phyloP scores from a whole-genome alignment of 1,140 invertebrate species.

The Tetragnatha versicolor region DNA sequence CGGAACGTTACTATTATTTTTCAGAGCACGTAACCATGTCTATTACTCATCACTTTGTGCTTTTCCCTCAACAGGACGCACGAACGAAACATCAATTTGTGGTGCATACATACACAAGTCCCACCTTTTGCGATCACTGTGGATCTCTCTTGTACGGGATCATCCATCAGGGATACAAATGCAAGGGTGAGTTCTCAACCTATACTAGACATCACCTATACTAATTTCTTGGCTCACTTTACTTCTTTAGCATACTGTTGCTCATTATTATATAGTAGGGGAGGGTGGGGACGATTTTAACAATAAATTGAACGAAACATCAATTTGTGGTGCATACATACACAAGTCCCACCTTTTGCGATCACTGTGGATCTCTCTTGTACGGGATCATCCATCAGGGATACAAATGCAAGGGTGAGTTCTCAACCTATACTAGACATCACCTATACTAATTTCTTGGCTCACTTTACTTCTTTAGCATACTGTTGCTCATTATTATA shows the following conservation, averaged over 20 bases:
- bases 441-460: too few relatives aligned
- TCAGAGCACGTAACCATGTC: too few relatives aligned
- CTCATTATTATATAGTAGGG: too few relatives aligned
- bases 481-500: too few relatives aligned
- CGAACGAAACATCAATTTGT: constrained; percentile 95
- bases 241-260: too few relatives aligned
- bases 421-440: too few relatives aligned
- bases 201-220: too few relatives aligned
- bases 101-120: constrained; percentile 93
- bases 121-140: constrained; percentile 99
- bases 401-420: constrained; percentile 90
- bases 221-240: too few relatives aligned
- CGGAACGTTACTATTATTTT: too few relatives aligned
- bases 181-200: constrained; percentile 84
- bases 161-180: constrained; percentile 90
- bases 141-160: constrained; percentile 94
- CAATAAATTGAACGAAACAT: constrained; percentile 93
- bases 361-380: constrained; percentile 97
- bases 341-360: constrained; percentile 97
- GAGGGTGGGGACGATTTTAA: too few relatives aligned
- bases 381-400: constrained; percentile 91
- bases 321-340: constrained; percentile 95
- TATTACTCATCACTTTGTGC: too few relatives aligned
- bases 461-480: too few relatives aligned
- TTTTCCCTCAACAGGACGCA: constrained; percentile 71